Percentiles rank a stretch among this genome's conserved stretches.
phyloP scores from a whole-genome alignment of 2,888 invertebrate genomes.

The Gymnoscelis rufifasciata region DNA sequence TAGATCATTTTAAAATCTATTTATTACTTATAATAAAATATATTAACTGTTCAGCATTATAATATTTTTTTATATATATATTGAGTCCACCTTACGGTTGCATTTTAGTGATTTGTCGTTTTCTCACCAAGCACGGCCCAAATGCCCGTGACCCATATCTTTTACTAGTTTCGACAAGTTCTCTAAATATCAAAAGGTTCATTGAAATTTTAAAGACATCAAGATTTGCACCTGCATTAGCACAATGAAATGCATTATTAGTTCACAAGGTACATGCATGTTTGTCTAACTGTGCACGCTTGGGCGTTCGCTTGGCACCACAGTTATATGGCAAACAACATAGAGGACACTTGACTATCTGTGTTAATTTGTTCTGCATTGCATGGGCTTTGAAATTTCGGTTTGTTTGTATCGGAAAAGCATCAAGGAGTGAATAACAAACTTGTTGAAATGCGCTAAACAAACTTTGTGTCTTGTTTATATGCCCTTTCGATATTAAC shows the following conservation, averaged over 20 bases:
- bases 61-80: no score
- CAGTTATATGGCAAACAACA: slow-evolving; percentile 67
- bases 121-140: no score
- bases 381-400: slow-evolving; percentile 26
- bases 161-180: no score
- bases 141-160: no score
- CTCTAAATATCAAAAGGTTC: neutral
- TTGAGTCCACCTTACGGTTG: no score
- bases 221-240: slow-evolving; percentile 51
- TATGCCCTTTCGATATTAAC: no score
- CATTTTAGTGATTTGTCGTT: no score
- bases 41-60: no score
- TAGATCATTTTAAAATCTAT: no score
- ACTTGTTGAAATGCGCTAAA: no score
- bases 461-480: no score
- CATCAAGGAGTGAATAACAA: slow-evolving; percentile 20
- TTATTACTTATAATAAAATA: no score
- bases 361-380: slow-evolving; percentile 72
- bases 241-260: slow-evolving; percentile 72
- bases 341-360: slow-evolving; percentile 50
- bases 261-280: slow-evolving; percentile 61
- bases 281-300: slow-evolving; percentile 70
- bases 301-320: slow-evolving; percentile 68
- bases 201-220: neutral
- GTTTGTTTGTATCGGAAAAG: slow-evolving; percentile 49